Base-by-base conservation (phyloP, 2,113 vertebrate genomes). In the Carassius carassius region DNA sequence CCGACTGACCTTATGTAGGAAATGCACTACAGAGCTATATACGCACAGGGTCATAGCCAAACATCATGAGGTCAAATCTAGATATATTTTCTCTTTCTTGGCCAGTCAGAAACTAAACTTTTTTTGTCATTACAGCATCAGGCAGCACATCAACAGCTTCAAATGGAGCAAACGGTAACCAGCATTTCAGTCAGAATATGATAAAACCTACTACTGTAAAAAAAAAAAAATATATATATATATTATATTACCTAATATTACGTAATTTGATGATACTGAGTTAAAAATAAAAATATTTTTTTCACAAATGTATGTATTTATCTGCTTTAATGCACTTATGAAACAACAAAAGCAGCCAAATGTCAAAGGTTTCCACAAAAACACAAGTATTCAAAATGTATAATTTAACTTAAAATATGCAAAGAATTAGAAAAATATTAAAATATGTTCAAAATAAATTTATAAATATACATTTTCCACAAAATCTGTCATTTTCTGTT, bases 91-190 rank as follows among this genome's bases (percentile, higher is more conserved):
- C 35, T 32, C 25, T 4, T 56, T 32, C 25, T 6, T 56, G 47
- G 9, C 62, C 11, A 54, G n/a, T 29, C 6, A 51, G 41, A 41
- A 67, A 54, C 12, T 82, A 17, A 21, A 41, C 23, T 77, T 67
- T 37, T 25, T 86, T 58, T 84, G 67, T 78, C 12, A 12, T 84
- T 84, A 9, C 79, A 91, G 86, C 87, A 44, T 85, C 85, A 54
- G 81, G 86, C 78, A 78, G 86, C 49, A 78, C 87, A 21, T 87
- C 88, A 60, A 37, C 67, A 72, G 35, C 69, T 58, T 81, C 69
- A 70, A 19, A 58, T 37, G 87, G 81, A 79, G 47, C 73, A 35
- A 67, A 82, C 12, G 90, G 88, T 91, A 86, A 89, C 65, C 19
- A 11, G 54, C 8, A 60, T 54, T 23, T 62, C n/a, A 23, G 1